Evolutionary conservation across 2,113 vertebrate species (phyloP).

Genomic region (Sphaerodactylus townsendi): DNA sequence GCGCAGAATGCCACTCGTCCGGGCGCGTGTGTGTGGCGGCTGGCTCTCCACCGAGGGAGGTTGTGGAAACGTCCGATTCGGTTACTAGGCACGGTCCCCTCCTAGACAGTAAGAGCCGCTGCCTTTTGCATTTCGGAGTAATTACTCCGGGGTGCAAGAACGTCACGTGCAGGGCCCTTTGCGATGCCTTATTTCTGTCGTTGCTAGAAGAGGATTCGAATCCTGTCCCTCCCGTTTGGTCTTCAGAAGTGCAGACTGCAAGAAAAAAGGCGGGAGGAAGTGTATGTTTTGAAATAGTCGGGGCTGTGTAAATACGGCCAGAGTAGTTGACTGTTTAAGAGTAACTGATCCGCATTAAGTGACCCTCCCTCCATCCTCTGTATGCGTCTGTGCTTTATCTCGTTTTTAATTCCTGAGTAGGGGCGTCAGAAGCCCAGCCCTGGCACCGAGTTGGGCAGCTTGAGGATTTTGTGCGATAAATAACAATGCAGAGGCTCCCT

Average conservation of each 20-base stretch:
- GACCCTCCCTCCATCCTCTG: neutral
- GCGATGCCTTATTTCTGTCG: neutral
- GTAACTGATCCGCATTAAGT: neutral
- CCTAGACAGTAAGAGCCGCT: no score
- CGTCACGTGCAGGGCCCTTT: accelerated
- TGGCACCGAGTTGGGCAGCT: neutral
- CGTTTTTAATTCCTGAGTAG: neutral
- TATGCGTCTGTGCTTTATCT: neutral
- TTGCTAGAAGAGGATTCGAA: neutral
- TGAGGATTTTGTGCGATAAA: neutral
- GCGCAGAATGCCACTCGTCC: neutral
- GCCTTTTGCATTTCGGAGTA: no score
- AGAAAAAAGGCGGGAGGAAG: no score
- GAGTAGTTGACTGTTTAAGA: neutral
- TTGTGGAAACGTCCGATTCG: no score
- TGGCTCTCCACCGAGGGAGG: neutral
- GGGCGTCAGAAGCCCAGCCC: neutral
- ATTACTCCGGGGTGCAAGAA: neutral
- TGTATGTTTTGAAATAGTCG: no score
- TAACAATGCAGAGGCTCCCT: neutral
- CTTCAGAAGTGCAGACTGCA: no score
- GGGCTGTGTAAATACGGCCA: neutral
- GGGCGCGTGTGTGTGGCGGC: no score
- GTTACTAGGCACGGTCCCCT: no score
- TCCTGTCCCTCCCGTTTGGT: neutral